phyloP scores from a whole-genome alignment of 2,888 invertebrate species.

The Orthonychiurus folsomi region DNA sequence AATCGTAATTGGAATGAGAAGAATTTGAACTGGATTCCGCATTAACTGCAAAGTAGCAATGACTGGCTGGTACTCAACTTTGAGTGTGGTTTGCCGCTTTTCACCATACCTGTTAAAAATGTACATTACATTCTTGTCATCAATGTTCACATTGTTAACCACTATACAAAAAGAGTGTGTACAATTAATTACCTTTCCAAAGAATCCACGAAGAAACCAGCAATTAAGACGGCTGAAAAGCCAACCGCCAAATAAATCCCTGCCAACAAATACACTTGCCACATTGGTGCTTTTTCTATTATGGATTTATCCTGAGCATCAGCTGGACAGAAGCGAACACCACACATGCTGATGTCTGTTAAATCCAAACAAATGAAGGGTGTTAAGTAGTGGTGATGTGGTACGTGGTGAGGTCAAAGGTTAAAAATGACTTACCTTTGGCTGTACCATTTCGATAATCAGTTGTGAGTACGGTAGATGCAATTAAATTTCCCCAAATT shows the following conservation, averaged over 20 bases:
- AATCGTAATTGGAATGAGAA: conserved; percentile 87
- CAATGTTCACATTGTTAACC: too few species aligned
- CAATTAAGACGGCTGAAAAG: conserved; percentile 71
- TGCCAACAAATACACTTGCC: conserved; percentile 72
- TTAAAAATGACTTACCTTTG: too few species aligned
- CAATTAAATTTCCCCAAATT: conserved; percentile 87
- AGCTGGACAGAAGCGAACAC: conserved; percentile 61
- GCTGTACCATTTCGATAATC: conserved; percentile 44
- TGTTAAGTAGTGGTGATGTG: too few species aligned
- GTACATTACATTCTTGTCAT: too few species aligned
- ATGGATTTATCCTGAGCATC: conserved; percentile 43
- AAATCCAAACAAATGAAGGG: too few species aligned
- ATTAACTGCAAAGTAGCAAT: conserved; percentile 84
- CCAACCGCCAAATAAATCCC: conserved; percentile 83
- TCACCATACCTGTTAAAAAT: too few species aligned
- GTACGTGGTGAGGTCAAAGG: too few species aligned
- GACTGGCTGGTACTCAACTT: conserved; percentile 56
- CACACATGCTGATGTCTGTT: conserved; percentile 51
- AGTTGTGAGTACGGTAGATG: conserved; percentile 74
- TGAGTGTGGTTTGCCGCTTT: conserved; percentile 61
- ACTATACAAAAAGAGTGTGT: too few species aligned
- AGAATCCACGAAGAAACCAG: conserved; percentile 80
- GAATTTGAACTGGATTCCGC: conserved; percentile 80
- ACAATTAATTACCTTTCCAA: too few species aligned
- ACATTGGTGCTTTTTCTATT: conserved; percentile 46